Evolutionary conservation across 1,140 invertebrate genomes (phyloP), one percentile per base, ranked within the genome.

Genomic region (Sitophilus oryzae): DNA sequence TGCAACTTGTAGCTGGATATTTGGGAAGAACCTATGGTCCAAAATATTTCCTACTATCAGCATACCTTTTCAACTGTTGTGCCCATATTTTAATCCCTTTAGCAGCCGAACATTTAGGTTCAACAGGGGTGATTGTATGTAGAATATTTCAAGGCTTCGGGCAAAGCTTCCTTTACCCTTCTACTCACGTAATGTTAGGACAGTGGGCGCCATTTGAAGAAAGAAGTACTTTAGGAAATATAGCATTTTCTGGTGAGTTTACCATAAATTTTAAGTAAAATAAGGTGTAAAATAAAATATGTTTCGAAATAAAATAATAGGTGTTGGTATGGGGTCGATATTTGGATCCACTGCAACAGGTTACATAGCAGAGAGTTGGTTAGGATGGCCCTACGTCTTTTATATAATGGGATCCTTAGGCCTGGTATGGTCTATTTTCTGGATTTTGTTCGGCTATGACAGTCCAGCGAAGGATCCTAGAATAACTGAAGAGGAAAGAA

Each of bases 101-200:
- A 11, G 47, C 71, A 64, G 75, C 65, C 67, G 70, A 54, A 15
- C n/a, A 36, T 10, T 55, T 60, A 1, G 81, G 77, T 5, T 84
- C 81, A 80, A 68, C 81, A 66, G 73, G 78, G 55, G 67, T 87
- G 47, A 77, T 77, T 64, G 68, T 71, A 61, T 73, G 82, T 11
- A 77, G 92, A 22, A 79, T 90, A 0, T 56, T 86, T 0, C 83
- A 88, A 70, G 91, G 92, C 0, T 66, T 93, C 0, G 78, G 76
- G 20, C 83, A 93, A 74, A 91, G 90, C 8, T 79, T 89, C 1
- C 75, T 88, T 2, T 86, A 88, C 64, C 91, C 91, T 0, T 79
- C 81, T 41, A 76, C 88, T 2, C 89, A 93, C 60, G 83, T 82
- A 0, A 73, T 93, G 2, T 71, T 93, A 56, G 83, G 88, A 0